A percentile compares a stretch with the other conserved stretches of the same genome.
These are phyloP conservation scores for Proteles cristata DNA, from an alignment of 2,113 vertebrate species.

Conservation along the genomic window DNA sequence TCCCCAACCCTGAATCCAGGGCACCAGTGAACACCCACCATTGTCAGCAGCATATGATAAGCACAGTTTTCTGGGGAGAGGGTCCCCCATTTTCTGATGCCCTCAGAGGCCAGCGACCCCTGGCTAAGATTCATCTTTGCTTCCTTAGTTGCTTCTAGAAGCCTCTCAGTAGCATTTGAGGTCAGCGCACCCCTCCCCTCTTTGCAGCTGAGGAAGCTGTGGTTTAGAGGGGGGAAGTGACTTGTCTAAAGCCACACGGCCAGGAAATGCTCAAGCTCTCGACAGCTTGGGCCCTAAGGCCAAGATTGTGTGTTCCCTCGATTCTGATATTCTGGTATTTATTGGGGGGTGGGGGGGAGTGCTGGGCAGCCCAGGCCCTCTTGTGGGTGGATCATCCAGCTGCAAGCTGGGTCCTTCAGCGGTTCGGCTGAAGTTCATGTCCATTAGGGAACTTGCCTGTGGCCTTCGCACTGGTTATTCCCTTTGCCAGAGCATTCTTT, in stretches of 20 bases:
- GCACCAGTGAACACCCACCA: accelerated
- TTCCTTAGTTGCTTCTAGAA: neutral
- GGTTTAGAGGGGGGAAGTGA: neutral
- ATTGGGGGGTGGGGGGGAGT: neutral
- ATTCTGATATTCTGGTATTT: neutral
- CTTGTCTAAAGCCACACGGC: neutral
- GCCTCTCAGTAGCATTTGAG: neutral
- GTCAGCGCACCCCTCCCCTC: neutral
- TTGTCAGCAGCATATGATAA: accelerated
- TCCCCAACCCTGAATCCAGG: neutral
- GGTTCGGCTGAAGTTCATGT: accelerated
- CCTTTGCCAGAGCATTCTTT: neutral
- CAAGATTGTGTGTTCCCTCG: accelerated
- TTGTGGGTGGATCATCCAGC: neutral
- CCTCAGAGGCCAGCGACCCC: neutral
- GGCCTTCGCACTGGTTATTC: neutral
- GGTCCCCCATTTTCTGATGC: too few relatives aligned
- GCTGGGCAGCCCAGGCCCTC: neutral
- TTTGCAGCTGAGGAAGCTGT: constrained; percentile 28
- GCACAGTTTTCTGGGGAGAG: neutral
- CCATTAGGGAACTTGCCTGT: neutral
- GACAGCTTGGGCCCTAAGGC: neutral
- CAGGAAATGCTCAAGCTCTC: neutral
- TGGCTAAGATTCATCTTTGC: neutral
- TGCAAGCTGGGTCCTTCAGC: accelerated